These are phyloP conservation scores for Orbicella faveolata DNA, from an alignment of 64 coral and sea anemone species.

Conservation along the genomic window DNA sequence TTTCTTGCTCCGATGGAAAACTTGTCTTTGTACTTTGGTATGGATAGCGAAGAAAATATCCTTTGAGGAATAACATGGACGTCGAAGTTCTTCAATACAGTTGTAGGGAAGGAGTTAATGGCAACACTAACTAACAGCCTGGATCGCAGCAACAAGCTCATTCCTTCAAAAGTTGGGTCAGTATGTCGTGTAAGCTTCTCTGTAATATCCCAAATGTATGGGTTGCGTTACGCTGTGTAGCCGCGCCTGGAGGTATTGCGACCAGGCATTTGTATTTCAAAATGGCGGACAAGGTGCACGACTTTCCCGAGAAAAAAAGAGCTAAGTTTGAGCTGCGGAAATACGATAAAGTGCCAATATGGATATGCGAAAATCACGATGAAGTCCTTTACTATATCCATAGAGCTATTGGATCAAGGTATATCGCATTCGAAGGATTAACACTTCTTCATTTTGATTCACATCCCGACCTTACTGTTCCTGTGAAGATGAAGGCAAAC, in stretches of 20 bases:
- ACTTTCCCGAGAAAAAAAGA: constrained; percentile 61
- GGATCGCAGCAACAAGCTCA: not conserved
- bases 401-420: constrained; percentile 79
- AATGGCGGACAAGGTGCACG: constrained; percentile 39
- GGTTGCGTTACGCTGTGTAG: not conserved
- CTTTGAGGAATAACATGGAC: not conserved
- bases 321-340: constrained; percentile 52
- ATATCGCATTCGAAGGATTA: constrained; percentile 69
- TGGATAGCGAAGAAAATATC: not conserved
- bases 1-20: constrained; percentile 31
- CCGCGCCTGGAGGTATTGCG: not conserved
- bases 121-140: not conserved
- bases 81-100: not conserved
- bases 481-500: constrained; percentile 64
- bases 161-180: not conserved
- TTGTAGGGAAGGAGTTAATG: not conserved
- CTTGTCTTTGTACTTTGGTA: constrained; percentile 1
- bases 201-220: not conserved
- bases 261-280: constrained; percentile 2
- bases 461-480: constrained; percentile 84
- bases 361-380: constrained; percentile 98
- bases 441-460: constrained; percentile 96
- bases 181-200: too few species aligned
- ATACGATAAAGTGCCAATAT: constrained; percentile 72
- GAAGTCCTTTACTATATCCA: constrained; percentile 92